Evolutionary conservation across 2,113 vertebrate genomes (phyloP), one percentile per base, ranked within the genome.

Genomic region (Asarcornis scutulata): DNA sequence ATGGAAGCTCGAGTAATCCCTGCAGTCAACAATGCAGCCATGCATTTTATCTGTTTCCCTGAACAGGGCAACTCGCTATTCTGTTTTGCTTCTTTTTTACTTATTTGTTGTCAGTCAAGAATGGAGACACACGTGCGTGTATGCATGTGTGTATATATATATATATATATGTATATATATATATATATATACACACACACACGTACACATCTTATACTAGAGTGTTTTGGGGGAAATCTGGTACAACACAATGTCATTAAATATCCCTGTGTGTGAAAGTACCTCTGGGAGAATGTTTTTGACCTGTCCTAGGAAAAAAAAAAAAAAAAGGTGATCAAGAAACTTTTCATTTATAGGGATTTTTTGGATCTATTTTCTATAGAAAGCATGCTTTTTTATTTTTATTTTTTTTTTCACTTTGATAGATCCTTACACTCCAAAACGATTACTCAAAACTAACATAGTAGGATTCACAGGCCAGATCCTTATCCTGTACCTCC

Each of bases 401-500:
- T 68, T 64, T 42, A 66, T 50, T 63, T 7, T 32, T 13, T 3
- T 12, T 13, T 13, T 6, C 27, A 38, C 16, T 67, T 8, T 52
- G 36, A 27, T 27, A 71, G 4, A 62, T 89, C 17, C 42, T 89
- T 58, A 40, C 71, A 31, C 14, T 77, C 23, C 31, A 58, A 36
- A 86, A 77, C 36, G 6, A 58, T 77, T 32, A 63, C 3, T 59
- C 52, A 22, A 48, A 92, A 58, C 40, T 2, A 59, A 26, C 12
- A 26, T 20, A 22, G 8, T 32, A 4, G 21, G 6, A 40, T 32
- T 59, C 52, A n/a, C 17, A 36, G n/a, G 14, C 32, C 50, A 82
- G 14, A 12, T 4, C 75, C 5, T 9, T 55, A 15, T 67, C 68
- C 69, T 1, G 0, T 56, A 25, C 18, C 8, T 83, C 8, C 13